Evolutionary conservation across 2,888 invertebrate species (phyloP).

Genomic region (Tenthredo amoena): DNA sequence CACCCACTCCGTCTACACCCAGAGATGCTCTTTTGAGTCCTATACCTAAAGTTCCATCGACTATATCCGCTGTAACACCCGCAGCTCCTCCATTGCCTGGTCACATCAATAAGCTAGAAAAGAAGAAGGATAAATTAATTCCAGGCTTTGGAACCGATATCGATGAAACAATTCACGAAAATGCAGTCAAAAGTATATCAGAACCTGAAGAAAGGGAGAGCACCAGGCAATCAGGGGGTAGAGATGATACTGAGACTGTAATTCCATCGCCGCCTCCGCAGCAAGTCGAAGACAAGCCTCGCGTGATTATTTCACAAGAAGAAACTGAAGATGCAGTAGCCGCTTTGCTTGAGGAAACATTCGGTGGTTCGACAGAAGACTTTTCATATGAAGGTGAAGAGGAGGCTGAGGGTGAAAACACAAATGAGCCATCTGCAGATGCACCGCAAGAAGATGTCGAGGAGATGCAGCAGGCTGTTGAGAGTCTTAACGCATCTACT

Average conservation of each 20-base stretch:
- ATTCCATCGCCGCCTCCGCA: conserved; percentile 80
- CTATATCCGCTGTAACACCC: conserved; percentile 59
- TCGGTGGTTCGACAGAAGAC: conserved; percentile 82
- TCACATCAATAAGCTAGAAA: conserved; percentile 72
- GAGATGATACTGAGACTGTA: conserved; percentile 73
- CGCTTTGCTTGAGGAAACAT: conserved; percentile 91
- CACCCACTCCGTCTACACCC: conserved; percentile 70
- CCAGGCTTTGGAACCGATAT: conserved; percentile 84
- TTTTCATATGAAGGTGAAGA: conserved; percentile 77
- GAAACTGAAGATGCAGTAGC: conserved; percentile 96
- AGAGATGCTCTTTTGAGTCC: conserved; percentile 78
- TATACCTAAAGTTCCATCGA: conserved; percentile 81
- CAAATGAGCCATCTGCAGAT: conserved; percentile 78
- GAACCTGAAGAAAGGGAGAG: conserved; percentile 78
- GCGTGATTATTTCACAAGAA: conserved; percentile 93
- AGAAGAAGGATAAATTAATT: conserved; percentile 83
- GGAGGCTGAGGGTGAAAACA: conserved; percentile 72
- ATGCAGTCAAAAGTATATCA: conserved; percentile 89
- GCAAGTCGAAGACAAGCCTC: conserved; percentile 87
- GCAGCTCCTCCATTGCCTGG: conserved; percentile 58
- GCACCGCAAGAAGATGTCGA: conserved; percentile 88
- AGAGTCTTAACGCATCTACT: conserved; percentile 85
- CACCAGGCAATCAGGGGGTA: conserved; percentile 63
- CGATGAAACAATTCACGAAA: conserved; percentile 87
- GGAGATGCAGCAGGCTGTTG: conserved; percentile 91